These are phyloP conservation scores for Halocaridina rubra DNA, from an alignment of 2,888 invertebrate genomes.

Conservation along the genomic window DNA sequence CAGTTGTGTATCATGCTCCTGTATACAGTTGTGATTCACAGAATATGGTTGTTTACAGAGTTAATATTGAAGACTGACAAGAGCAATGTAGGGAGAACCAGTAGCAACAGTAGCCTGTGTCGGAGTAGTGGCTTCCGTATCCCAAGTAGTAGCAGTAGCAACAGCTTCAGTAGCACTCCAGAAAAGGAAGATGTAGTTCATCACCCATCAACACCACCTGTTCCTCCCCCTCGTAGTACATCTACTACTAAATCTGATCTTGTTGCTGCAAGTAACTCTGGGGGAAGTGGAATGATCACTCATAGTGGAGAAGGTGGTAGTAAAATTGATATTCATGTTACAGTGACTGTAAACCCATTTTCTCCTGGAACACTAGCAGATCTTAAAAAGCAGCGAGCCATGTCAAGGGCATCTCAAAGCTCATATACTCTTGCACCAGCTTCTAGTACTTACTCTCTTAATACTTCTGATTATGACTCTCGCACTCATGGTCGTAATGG, in stretches of 20 bases:
- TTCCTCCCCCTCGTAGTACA: constrained; percentile 52
- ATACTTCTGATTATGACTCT: constrained; percentile 31
- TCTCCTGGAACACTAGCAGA: constrained; percentile 83
- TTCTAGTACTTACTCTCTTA: constrained; percentile 45
- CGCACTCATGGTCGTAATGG: constrained; percentile 7
- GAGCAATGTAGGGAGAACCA: constrained; percentile 19
- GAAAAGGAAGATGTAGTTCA: neutral
- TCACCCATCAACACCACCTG: constrained; percentile 23
- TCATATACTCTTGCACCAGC: constrained; percentile 40
- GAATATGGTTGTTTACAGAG: constrained; percentile 2
- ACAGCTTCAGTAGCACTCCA: neutral
- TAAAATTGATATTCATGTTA: constrained; percentile 84
- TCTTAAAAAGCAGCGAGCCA: constrained; percentile 90
- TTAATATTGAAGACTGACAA: constrained; percentile 29
- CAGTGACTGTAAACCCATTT: constrained; percentile 77
- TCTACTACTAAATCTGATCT: constrained; percentile 29
- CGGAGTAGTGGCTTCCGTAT: neutral
- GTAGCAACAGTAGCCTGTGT: neutral
- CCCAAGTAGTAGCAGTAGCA: neutral
- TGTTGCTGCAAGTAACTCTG: constrained; percentile 2
- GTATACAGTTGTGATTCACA: too few relatives aligned
- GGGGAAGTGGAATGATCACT: constrained; percentile 42
- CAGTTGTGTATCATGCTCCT: too few relatives aligned
- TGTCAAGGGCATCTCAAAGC: constrained; percentile 48
- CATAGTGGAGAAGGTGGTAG: constrained; percentile 52